phyloP scores from a whole-genome alignment of 1,140 invertebrate genomes.

The Eciton burchellii region DNA sequence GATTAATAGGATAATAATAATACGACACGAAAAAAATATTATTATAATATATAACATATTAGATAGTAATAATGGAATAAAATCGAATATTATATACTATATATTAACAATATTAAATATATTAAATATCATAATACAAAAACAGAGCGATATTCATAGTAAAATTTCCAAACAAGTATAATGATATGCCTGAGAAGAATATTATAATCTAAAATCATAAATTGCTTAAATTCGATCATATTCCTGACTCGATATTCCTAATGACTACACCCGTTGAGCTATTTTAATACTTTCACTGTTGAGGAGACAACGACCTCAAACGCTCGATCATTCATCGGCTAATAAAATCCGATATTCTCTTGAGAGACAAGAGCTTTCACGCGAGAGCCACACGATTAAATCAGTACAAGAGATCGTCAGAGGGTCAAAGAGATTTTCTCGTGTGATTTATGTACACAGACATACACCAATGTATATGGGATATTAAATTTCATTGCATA shows the following conservation, averaged over 20 bases:
- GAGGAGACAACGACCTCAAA: background rate
- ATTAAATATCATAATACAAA: no score
- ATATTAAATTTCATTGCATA: background rate
- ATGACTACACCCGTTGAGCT: conserved; percentile 1
- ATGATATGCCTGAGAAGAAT: no score
- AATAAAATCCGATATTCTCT: conserved; percentile 6
- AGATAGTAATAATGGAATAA: no score
- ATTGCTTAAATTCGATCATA: no score
- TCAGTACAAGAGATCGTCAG: conserved; percentile 13
- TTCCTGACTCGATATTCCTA: conserved; percentile 19
- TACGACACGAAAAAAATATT: no score
- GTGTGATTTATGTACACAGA: background rate
- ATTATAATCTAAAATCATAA: background rate
- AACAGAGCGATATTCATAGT: no score
- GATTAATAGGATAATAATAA: no score
- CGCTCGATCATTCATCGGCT: conserved; percentile 23
- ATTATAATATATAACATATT: no score
- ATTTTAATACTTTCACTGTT: conserved; percentile 19
- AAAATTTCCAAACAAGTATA: no score
- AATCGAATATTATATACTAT: no score
- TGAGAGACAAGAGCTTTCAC: conserved; percentile 2
- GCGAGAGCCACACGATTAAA: background rate
- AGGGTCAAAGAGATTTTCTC: conserved; percentile 14
- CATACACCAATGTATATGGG: background rate
- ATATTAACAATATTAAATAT: no score